phyloP scores from a whole-genome alignment of 2,797 vertebrate species.

The Enteromius thamalakanensis region DNA sequence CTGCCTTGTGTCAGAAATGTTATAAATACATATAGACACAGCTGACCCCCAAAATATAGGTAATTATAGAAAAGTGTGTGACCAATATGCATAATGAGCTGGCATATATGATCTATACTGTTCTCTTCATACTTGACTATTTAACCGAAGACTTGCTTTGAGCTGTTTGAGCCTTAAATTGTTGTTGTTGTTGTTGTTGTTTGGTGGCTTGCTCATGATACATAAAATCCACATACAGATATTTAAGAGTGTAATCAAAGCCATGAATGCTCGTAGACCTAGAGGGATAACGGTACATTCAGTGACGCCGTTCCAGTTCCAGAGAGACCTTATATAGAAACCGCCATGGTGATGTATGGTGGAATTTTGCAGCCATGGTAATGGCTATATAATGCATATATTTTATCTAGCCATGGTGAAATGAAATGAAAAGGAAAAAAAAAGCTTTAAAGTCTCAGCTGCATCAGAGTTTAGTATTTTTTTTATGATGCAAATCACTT shows the following conservation, averaged over 20 bases:
- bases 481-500: slow-evolving; percentile 77
- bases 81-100: background rate
- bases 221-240: background rate
- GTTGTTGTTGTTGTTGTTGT: too few species aligned
- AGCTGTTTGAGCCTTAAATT: background rate
- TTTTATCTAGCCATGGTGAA: slow-evolving; percentile 54
- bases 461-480: slow-evolving; percentile 53
- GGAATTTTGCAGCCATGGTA: slow-evolving; percentile 57
- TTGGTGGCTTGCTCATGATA: background rate
- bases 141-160: background rate
- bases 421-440: slow-evolving; percentile 58
- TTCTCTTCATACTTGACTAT: background rate
- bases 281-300: slow-evolving; percentile 24
- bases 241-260: background rate
- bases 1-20: background rate
- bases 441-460: slow-evolving; percentile 62
- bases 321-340: slow-evolving; percentile 30
- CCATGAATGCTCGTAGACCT: background rate
- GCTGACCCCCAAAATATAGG: background rate
- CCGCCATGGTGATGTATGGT: slow-evolving; percentile 54
- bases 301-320: slow-evolving; percentile 12
- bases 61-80: background rate
- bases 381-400: slow-evolving; percentile 62
- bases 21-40: background rate
- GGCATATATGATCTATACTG: background rate